Evolutionary conservation across 2,113 vertebrate genomes (phyloP), one percentile per base, ranked within the genome.

Genomic region (Pantherophis guttatus): DNA sequence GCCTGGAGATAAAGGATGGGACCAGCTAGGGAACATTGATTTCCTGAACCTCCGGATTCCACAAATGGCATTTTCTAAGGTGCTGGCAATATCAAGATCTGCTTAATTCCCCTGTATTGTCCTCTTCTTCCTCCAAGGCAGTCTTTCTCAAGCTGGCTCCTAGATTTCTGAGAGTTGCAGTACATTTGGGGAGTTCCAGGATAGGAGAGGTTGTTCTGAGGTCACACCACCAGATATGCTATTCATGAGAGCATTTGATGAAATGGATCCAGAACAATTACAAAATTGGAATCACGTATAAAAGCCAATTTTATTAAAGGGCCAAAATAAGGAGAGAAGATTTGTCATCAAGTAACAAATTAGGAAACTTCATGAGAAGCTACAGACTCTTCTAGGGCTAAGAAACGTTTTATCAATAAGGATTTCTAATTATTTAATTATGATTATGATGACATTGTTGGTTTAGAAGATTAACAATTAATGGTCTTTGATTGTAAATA

Each of bases 371-470:
- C 1, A 0, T n/a, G 65, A 86, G 52, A n/a, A 48, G 2, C 4
- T n/a, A 0, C 7, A 3, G 0, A 0, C 81, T 39, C 50, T 88
- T 92, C 0, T 19, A 52, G 0, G 0, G 5, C 53, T 88, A n/a
- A 54, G 50, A 53, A 55, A 85, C 6, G 17, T 26, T 48, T 17
- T 59, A 75, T 91, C 59, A 85, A 88, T 93, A 50, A 12, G 70
- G 88, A 44, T 81, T 81, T 81, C 8, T 81, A 81, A 81, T 44
- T 19, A 81, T 81, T 81, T 44, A 81, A 44, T 21, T 81, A 81
- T 90, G 70, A 23, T 85, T 89, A 81, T 89, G 65, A 59, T 85
- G 87, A 86, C 54, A 58, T 11, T 52, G 52, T 85, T 55, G 54
- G 39, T 85, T 89, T 85, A 85, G 89, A 55, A 50, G 1, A 10